Evolutionary conservation across 2,797 vertebrate genomes (phyloP).

Genomic region (Tiaroga cobitis): DNA sequence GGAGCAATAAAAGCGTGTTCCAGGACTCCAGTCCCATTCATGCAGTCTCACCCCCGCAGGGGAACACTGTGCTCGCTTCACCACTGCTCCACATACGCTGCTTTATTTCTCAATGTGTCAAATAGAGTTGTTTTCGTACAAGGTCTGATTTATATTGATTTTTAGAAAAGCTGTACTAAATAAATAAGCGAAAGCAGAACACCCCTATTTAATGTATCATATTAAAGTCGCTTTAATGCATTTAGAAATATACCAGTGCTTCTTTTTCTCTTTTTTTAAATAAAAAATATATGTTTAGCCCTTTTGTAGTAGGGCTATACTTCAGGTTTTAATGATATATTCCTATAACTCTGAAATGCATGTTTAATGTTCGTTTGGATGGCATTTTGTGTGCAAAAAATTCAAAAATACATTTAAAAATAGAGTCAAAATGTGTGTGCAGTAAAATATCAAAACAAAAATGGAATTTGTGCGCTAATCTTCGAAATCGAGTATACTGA

Average conservation of each 20-base stretch:
- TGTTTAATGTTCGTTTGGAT: background rate
- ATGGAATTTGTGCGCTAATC: background rate
- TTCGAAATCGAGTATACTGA: background rate
- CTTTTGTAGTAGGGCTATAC: no score
- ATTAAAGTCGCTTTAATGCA: conserved; percentile 33
- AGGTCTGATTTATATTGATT: conserved; percentile 17
- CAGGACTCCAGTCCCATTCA: conserved; percentile 5
- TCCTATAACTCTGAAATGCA: no score
- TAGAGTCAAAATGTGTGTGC: background rate
- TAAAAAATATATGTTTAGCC: no score
- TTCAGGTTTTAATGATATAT: no score
- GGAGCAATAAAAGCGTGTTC: conserved; percentile 18
- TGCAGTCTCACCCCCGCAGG: background rate
- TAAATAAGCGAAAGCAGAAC: conserved; percentile 16
- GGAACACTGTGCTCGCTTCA: conserved; percentile 9
- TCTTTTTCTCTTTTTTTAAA: no score
- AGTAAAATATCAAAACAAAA: background rate
- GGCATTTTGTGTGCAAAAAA: background rate
- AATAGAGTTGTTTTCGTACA: background rate
- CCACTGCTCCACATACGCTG: background rate
- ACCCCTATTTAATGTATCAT: conserved; percentile 41
- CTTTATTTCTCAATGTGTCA: background rate
- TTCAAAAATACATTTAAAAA: background rate
- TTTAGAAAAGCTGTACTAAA: conserved; percentile 30
- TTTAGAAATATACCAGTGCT: background rate